Evolutionary conservation across 2,113 vertebrate species (phyloP).

Genomic region (Oryzias curvinotus): DNA sequence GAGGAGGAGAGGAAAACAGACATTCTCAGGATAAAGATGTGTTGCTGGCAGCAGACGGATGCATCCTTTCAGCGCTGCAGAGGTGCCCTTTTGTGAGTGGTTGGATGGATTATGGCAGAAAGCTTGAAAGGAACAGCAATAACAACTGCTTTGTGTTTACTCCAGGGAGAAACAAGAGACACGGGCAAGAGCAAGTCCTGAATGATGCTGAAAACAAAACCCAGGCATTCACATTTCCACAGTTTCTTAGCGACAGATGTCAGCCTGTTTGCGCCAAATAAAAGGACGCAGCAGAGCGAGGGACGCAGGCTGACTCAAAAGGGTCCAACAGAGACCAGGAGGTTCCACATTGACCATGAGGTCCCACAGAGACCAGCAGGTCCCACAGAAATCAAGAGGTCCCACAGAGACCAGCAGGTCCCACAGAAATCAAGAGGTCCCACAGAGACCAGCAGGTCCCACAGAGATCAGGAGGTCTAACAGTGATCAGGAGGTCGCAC

Average conservation of each 20-base stretch:
- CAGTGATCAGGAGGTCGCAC: no score
- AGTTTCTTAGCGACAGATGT: constrained; percentile 73
- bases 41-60: no score
- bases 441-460: no score
- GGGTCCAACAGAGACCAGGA: neutral
- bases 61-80: neutral
- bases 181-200: constrained; percentile 18
- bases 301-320: constrained; percentile 27
- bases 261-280: constrained; percentile 43
- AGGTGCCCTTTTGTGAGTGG: neutral
- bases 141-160: neutral
- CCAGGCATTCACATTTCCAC: constrained; percentile 36
- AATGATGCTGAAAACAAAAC: constrained; percentile 43
- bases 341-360: constrained; percentile 5
- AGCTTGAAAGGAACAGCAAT: neutral
- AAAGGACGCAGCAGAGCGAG: constrained; percentile 32
- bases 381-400: no score
- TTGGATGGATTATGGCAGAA: constrained; percentile 1
- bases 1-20: no score
- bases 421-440: no score
- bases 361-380: no score
- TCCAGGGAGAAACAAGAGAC: constrained; percentile 13
- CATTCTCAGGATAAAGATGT: no score
- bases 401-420: no score
- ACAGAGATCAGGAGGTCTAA: no score